Conservation (phyloP, 2,888 invertebrate genomes). For the Leptopterna dolabrata region DNA sequence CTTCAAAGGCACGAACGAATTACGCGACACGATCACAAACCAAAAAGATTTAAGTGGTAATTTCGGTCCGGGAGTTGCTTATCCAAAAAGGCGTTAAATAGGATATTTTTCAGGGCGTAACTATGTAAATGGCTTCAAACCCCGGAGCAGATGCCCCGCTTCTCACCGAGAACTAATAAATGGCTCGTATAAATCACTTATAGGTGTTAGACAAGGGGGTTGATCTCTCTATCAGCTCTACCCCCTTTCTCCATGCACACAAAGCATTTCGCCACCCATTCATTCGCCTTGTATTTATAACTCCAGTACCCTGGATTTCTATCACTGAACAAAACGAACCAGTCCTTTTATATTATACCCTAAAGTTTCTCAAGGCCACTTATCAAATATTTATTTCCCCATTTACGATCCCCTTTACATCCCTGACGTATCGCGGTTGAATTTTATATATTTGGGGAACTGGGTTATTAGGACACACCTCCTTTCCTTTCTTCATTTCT, state of each 20-base stretch:
- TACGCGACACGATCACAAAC: background rate
- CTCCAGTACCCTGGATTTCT: background rate
- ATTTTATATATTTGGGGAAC: background rate
- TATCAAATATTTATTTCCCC: conserved; percentile 46
- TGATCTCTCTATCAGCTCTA: conserved; percentile 39
- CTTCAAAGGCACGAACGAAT: background rate
- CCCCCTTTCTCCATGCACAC: background rate
- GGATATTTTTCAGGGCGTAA: conserved; percentile 1
- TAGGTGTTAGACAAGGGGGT: conserved; percentile 28
- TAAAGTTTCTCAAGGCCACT: conserved; percentile 34
- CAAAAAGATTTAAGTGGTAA: background rate
- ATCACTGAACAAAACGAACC: background rate
- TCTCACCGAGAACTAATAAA: background rate
- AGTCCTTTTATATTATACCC: background rate
- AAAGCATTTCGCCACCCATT: background rate
- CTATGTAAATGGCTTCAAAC: background rate
- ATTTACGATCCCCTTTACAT: background rate
- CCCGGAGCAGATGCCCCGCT: background rate
- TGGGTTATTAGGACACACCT: background rate
- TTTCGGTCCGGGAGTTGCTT: background rate
- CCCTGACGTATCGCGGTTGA: background rate
- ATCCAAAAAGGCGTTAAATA: background rate
- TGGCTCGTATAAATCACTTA: conserved; percentile 40
- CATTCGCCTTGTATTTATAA: background rate
- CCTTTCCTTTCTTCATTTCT: background rate